A percentile compares a stretch with the other conserved stretches of the same genome.
Evolutionary conservation across 2,113 vertebrate genomes (phyloP).

Genomic region (Corythornis cristatus): DNA sequence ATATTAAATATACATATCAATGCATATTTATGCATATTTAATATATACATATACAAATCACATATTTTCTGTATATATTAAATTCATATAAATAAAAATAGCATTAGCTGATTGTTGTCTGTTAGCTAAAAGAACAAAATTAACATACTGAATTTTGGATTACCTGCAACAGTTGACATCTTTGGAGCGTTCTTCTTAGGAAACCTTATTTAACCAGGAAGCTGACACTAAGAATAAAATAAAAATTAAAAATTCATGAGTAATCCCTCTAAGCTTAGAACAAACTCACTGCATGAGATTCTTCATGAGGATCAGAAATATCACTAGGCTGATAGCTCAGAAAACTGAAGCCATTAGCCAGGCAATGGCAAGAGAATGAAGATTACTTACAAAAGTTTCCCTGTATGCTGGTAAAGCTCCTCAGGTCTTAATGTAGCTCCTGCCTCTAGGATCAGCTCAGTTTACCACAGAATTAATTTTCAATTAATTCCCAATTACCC

Average conservation of each 20-base stretch:
- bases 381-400: no score
- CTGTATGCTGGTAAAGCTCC: no score
- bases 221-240: background rate
- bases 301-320: background rate
- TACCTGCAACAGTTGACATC: constrained; percentile 65
- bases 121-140: background rate
- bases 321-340: background rate
- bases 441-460: no score
- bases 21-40: no score
- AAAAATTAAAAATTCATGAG: background rate
- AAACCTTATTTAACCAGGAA: background rate
- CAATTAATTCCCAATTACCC: no score
- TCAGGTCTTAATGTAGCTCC: no score
- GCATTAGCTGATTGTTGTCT: background rate
- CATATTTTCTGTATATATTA: background rate
- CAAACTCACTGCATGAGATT: background rate
- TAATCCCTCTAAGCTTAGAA: background rate
- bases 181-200: background rate
- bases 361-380: no score
- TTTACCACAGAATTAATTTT: no score
- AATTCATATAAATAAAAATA: background rate
- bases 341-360: background rate
- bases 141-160: background rate
- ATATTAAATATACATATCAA: background rate
- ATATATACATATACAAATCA: no score